Base-by-base conservation (phyloP, 1,140 invertebrate genomes). In the Drosophila navojoa region DNA sequence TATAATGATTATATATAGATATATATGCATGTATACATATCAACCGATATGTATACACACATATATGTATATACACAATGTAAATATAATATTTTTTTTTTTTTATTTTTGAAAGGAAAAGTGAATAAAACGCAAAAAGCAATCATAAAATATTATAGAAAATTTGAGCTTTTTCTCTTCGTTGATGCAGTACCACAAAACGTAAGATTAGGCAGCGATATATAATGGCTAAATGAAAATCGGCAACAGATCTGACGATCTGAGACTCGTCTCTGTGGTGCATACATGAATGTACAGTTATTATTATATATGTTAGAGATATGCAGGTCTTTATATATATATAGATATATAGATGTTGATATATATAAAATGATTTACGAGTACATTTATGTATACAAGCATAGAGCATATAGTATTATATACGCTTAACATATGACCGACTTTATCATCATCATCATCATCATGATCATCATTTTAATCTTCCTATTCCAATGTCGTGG, bases 141-240 rank as follows among this genome's bases (percentile, higher is more conserved):
- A 38, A 38, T 50, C 32, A 32, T 32, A 32, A 29, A 29, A 29
- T 29, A 29, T 29, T 25, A 64, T 54, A 76, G 50, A 79, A 87
- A 81, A 78, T 91, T 91, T 91, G 89, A 91, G 89, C 89, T 89
- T 90, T 92, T 92, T 92, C 90, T 90, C 89, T 92, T 92, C 90
- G 75, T 92, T 91, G 91, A 91, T 85, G 81, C 77, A 81, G 70
- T 77, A 81, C 77, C 82, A 79, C 71, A 73, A 69, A 69, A 73
- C 71, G 64, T 69, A 69, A 69, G 64, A 73, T 73, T 73, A 69
- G 64, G 64, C 64, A 60, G 58, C 40, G 57, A 62, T 69, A 42
- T 57, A 42, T 57, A 57, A 40, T 42, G 35, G 53, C 53, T 55
- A 58, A 58, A 44, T 32, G 40, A 45, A 59, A 47, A 47, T 16